Base-by-base conservation (phyloP, 2,113 vertebrate genomes). In the Protobothrops flavoviridis region DNA sequence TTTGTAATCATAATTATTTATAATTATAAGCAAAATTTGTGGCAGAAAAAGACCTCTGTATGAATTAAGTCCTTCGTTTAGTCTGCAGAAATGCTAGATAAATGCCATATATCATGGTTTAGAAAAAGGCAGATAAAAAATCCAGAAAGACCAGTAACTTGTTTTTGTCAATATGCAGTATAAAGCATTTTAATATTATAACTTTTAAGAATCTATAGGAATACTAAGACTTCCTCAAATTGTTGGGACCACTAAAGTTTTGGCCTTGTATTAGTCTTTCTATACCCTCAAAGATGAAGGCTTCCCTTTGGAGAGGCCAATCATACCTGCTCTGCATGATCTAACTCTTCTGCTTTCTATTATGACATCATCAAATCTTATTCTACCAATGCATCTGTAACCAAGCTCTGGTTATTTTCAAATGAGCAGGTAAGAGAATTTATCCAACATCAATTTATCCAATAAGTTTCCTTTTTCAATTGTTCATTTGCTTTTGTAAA, bases 281-380 rank as follows among this genome's bases (percentile, higher is more conserved):
- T 61, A n/a, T 7, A 43, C 26, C n/a, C 45, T 10, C n/a, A 86
- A n/a, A 90, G 43, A 85, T 52, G 45, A 56, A 90, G 88, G 61
- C 29, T 4, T 29, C 90, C 88, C 45, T 8, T n/a, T 50, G 74
- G 43, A 93, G 8, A 17, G 45, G 53, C 8, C 55, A 61, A 23
- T 90, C 33, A 24, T 90, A 20, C n/a, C 56, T 93, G 43, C n/a
- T 55, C 43, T 61, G 45, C 12, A 85, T 90, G 69, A 45, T 90
- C 45, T 50, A 15, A 88, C 13, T 74, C 13, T 59, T 48, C 59
- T 29, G 50, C 39, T 52, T 61, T 93, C 55, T 81, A 86, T 90
- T 93, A n/a, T 93, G 92, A 93, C 74, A 86, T 93, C 92, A 93
- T 86, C n/a, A 26, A 43, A 53, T 48, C 4, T 12, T 74, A 52